phyloP scores from a whole-genome alignment of 2,888 invertebrate genomes.

The Hemicrepidius hirtus region DNA sequence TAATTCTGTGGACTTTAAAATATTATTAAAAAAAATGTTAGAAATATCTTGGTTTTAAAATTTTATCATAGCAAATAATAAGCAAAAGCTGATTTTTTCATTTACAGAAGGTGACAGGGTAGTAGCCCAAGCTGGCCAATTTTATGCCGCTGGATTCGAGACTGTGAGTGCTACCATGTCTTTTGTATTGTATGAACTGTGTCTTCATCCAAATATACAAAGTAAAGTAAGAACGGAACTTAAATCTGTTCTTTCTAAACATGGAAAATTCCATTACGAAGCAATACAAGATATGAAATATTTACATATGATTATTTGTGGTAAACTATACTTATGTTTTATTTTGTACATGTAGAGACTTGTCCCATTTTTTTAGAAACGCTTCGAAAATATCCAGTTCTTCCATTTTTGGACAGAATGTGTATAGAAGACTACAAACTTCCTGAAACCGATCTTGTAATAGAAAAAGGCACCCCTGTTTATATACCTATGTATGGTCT shows the following conservation, averaged over 20 bases:
- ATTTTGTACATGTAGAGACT: background rate
- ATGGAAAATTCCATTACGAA: conserved; percentile 73
- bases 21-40: too few relatives aligned
- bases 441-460: conserved; percentile 59
- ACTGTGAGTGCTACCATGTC: conserved; percentile 77
- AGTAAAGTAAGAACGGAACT: conserved; percentile 74
- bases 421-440: conserved; percentile 63
- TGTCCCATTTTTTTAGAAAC: conserved; percentile 66
- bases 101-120: conserved; percentile 74
- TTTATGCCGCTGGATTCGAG: conserved; percentile 78
- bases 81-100: background rate
- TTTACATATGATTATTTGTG: conserved; percentile 76
- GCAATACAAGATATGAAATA: conserved; percentile 74
- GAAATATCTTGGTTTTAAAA: too few relatives aligned
- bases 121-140: conserved; percentile 76
- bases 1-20: too few relatives aligned
- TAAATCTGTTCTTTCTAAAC: conserved; percentile 66
- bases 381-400: conserved; percentile 69
- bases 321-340: conserved; percentile 63
- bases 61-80: too few relatives aligned
- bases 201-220: conserved; percentile 74
- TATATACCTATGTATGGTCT: conserved; percentile 66
- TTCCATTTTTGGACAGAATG: conserved; percentile 64
- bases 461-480: conserved; percentile 67
- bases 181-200: conserved; percentile 75